Percentiles rank a stretch among this genome's conserved stretches.
Conservation (phyloP, 2,113 vertebrate species). For the Hemicordylus capensis region DNA sequence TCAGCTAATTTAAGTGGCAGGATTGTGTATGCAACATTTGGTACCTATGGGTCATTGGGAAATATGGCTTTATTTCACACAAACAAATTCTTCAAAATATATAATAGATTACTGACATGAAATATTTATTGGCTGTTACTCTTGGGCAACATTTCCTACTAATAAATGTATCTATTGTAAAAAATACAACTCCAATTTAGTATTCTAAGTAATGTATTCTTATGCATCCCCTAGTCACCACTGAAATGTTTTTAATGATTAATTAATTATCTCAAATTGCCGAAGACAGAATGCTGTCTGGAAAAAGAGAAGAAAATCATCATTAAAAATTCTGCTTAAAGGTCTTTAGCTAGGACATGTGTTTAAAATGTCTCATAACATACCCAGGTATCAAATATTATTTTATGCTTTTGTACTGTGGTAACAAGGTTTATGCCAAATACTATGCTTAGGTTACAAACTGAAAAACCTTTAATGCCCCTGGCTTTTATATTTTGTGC, state of each 20-base stretch:
- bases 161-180: neutral
- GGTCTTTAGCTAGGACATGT: neutral
- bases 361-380: neutral
- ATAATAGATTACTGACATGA: neutral
- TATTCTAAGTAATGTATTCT: neutral
- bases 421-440: neutral
- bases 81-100: too few relatives aligned
- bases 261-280: conserved; percentile 12
- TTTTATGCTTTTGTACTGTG: neutral
- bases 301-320: neutral
- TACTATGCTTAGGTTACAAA: neutral
- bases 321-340: conserved; percentile 7
- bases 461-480: neutral
- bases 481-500: neutral
- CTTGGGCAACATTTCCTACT: neutral
- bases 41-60: too few relatives aligned
- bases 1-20: too few relatives aligned
- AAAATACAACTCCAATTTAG: neutral
- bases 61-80: too few relatives aligned
- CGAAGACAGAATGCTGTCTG: neutral
- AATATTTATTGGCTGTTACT: neutral
- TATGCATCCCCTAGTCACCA: neutral
- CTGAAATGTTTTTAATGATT: neutral
- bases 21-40: too few relatives aligned
- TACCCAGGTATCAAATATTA: neutral